These are phyloP conservation scores for Pseudochirops corinnae DNA, from an alignment of 2,797 vertebrate genomes.

Conservation along the genomic window DNA sequence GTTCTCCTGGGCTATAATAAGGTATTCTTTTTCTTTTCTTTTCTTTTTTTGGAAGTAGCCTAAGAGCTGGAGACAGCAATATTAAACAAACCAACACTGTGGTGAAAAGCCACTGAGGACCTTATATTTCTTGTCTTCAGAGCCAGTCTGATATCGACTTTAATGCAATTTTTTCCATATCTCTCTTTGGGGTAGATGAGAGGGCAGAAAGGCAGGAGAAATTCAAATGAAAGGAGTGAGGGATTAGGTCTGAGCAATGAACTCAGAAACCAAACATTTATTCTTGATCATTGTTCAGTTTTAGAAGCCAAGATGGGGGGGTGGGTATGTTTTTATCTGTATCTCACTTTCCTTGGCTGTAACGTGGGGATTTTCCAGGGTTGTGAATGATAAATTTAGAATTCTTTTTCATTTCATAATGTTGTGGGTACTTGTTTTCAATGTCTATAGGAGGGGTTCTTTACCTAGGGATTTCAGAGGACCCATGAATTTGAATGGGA, in stretches of 20 bases:
- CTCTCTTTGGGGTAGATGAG: neutral
- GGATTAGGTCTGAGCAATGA: neutral
- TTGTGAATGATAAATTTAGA: neutral
- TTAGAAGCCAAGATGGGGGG: neutral
- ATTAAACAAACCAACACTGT: neutral
- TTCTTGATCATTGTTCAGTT: neutral
- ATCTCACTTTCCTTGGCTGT: neutral
- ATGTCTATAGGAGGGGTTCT: neutral
- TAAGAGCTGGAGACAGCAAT: neutral
- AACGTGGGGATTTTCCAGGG: neutral
- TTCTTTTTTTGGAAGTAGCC: neutral
- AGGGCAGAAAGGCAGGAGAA: neutral
- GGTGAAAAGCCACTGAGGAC: neutral
- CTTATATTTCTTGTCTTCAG: neutral
- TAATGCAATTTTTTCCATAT: neutral
- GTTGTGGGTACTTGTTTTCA: neutral
- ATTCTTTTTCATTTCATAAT: neutral
- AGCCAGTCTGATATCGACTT: neutral
- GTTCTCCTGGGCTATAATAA: neutral
- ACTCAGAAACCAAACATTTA: neutral
- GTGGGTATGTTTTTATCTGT: neutral
- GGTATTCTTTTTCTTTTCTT: neutral
- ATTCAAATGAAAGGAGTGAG: neutral
- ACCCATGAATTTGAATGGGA: neutral
- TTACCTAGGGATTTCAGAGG: neutral